Evolutionary conservation across 2,888 invertebrate genomes (phyloP), one percentile per base, ranked within the genome.

Genomic region (Bellardia pandia): DNA sequence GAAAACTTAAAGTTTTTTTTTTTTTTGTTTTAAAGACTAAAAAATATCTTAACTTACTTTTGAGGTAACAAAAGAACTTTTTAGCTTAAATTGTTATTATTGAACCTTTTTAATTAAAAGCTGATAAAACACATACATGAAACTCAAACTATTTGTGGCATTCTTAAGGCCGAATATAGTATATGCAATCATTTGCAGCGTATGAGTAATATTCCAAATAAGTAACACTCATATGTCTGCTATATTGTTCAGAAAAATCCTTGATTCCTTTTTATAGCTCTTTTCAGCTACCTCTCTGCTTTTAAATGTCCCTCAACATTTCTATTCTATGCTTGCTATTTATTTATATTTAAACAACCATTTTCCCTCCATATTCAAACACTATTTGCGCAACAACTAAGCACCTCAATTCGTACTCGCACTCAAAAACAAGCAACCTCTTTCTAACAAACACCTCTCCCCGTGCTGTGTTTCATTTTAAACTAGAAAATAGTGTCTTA

Each of bases 301-400:
- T 51, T 2, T n/a, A 11, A 8, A 37, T 14, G 14, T 51, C 8
- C 9, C 4, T 23, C 8, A 5, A 37, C 37, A 30, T 30, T 58
- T 58, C 3, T n/a, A 37, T 37, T 23, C 45, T 23, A 23, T 23
- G 23, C 23, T 1, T 23, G 23, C 23, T 66, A 42, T 13, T 42
- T 14, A 14, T 23, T 14, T 8, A 4, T 9, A 42, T 33, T 9
- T 23, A 14, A 37, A 37, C 37, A 37, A 37, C 5, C 5, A 62
- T 40, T 56, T 82, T 82, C 69, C 69, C 76, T 76, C 75, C 76
- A 76, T 68, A 82, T 69, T 69, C 51, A 9, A 69, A 37, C 40
- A 68, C 14, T 14, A 51, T 68, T 82, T 83, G 64, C 78, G 78
- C 82, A 86, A 86, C 68, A 79, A 86, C 64, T 72, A 79, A 60